Conservation (phyloP, 1,140 invertebrate species). For the Drosophila saltans region DNA sequence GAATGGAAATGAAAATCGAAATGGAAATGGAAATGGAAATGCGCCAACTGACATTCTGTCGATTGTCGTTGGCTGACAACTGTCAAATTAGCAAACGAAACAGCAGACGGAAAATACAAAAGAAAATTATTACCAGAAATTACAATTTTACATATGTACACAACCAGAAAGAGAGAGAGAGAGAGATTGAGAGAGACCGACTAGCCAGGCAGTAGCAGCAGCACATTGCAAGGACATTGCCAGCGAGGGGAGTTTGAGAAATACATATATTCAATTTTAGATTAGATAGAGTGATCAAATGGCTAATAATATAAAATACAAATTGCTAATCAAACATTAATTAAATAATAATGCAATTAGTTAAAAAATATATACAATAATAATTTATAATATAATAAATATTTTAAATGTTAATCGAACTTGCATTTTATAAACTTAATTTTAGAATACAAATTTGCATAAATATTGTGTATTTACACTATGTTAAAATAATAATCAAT, state of each 20-base stretch:
- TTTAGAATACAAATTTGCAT: not conserved
- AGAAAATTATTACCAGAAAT: constrained; percentile 70
- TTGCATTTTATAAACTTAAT: too few relatives aligned
- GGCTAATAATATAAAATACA: too few relatives aligned
- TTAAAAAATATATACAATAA: too few relatives aligned
- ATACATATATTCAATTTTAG: not conserved
- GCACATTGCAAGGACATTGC: not conserved
- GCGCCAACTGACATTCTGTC: constrained; percentile 26
- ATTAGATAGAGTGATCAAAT: too few relatives aligned
- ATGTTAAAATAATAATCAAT: too few relatives aligned
- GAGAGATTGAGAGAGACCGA: constrained; percentile 16
- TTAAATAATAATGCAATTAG: too few relatives aligned
- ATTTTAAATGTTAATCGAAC: too few relatives aligned
- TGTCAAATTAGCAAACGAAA: constrained; percentile 76
- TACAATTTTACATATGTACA: constrained; percentile 62
- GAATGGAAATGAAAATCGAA: constrained; percentile 61
- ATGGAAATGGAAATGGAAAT: constrained; percentile 38
- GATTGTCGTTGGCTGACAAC: constrained; percentile 64
- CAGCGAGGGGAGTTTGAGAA: not conserved
- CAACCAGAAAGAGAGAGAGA: not conserved
- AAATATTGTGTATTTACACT: not conserved
- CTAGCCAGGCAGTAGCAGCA: constrained; percentile 8
- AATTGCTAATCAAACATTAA: too few relatives aligned
- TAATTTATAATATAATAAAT: too few relatives aligned
- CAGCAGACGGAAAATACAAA: constrained; percentile 56